phyloP scores from a whole-genome alignment of 2,113 vertebrate genomes.

The Penelope pileata region DNA sequence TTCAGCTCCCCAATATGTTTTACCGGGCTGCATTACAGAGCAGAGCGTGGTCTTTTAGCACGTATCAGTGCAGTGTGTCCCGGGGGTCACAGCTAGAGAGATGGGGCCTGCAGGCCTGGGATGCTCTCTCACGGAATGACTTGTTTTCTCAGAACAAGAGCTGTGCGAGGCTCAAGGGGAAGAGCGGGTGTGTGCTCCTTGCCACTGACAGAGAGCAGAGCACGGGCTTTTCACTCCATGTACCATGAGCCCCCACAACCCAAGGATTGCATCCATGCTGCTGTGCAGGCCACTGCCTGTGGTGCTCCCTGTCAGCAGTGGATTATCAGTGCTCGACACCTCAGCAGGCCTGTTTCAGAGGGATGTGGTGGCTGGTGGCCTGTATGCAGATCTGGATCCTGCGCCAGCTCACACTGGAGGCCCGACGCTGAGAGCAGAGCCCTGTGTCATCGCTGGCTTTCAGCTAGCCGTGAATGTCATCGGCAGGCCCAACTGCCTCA shows the following conservation, averaged over 20 bases:
- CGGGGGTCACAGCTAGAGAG: background rate
- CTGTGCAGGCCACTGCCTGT: background rate
- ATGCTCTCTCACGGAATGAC: background rate
- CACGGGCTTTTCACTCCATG: background rate
- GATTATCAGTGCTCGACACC: background rate
- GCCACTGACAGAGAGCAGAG: background rate
- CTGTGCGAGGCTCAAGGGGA: background rate
- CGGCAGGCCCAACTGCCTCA: constrained; percentile 17
- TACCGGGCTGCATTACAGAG: background rate
- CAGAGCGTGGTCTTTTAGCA: background rate
- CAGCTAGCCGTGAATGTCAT: background rate
- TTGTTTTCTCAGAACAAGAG: background rate
- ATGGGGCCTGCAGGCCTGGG: background rate
- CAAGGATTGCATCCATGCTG: background rate
- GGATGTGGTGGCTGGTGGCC: background rate
- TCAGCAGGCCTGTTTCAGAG: background rate
- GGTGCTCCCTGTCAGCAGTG: background rate
- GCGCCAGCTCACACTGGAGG: background rate
- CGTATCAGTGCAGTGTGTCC: background rate
- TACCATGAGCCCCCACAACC: background rate
- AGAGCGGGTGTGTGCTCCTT: background rate
- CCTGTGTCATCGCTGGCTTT: background rate
- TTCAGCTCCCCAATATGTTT: background rate
- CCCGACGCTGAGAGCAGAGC: background rate
- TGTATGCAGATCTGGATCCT: background rate